These are phyloP conservation scores for Subacronicta megacephala DNA, from an alignment of 2,888 invertebrate genomes.

Conservation along the genomic window DNA sequence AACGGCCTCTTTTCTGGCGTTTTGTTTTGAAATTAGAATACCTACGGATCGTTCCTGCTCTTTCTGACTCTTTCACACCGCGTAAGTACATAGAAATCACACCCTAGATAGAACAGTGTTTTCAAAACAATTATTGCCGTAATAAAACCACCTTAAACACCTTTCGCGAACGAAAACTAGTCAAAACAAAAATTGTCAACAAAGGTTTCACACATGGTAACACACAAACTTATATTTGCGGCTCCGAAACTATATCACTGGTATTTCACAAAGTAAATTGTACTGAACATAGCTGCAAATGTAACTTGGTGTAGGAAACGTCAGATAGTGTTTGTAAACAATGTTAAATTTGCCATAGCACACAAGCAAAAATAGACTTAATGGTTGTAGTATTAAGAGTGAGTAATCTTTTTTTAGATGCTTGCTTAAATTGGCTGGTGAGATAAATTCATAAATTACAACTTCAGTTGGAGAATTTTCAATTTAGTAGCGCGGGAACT, in stretches of 20 bases:
- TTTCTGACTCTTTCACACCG: too few species aligned
- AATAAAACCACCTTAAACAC: constrained; percentile 3
- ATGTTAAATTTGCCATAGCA: constrained; percentile 9
- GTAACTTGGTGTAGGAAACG: constrained; percentile 55
- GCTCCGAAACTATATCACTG: constrained; percentile 17
- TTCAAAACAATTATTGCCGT: not conserved
- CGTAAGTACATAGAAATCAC: too few species aligned
- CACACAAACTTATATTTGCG: constrained; percentile 50
- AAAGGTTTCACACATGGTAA: constrained; percentile 40
- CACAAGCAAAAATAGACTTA: constrained; percentile 42
- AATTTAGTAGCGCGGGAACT: constrained; percentile 78
- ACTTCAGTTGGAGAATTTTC: constrained; percentile 35
- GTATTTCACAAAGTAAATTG: constrained; percentile 37
- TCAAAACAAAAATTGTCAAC: constrained; percentile 49
- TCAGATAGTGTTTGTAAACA: constrained; percentile 41
- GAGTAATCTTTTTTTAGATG: not conserved
- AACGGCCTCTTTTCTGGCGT: too few species aligned
- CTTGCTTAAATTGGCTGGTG: constrained; percentile 17
- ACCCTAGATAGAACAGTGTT: not conserved
- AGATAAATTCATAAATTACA: constrained; percentile 41
- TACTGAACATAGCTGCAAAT: constrained; percentile 26
- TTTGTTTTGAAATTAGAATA: too few species aligned
- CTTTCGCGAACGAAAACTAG: constrained; percentile 7
- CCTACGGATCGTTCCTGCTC: too few species aligned
- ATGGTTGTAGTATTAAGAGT: accelerated